phyloP scores from a whole-genome alignment of 2,113 vertebrate genomes.

The Ceyx margarethae region DNA sequence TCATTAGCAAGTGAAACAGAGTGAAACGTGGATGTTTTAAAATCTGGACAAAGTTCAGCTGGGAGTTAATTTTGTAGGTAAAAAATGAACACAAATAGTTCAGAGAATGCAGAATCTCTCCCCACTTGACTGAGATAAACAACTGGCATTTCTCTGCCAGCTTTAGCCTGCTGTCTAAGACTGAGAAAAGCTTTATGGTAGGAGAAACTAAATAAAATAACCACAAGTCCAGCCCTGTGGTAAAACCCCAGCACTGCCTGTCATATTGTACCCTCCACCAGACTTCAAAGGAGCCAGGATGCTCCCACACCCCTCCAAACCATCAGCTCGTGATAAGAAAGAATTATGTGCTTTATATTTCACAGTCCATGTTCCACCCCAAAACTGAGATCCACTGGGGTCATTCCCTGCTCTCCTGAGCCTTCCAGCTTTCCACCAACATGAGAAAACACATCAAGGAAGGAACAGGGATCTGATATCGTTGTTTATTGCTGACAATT shows the following conservation, averaged over 20 bases:
- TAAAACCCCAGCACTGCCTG: background rate
- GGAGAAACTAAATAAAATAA: background rate
- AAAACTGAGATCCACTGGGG: background rate
- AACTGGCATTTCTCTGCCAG: background rate
- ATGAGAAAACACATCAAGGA: background rate
- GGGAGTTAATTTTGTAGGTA: background rate
- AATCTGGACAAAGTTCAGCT: background rate
- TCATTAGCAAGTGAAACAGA: background rate
- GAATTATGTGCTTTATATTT: background rate
- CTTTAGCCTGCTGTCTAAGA: background rate
- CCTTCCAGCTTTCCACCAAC: background rate
- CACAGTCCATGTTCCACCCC: rapidly evolving
- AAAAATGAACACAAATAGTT: background rate
- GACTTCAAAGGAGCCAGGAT: background rate
- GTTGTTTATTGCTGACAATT: background rate
- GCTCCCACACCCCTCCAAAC: background rate
- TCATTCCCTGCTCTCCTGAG: background rate
- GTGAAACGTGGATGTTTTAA: background rate
- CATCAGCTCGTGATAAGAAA: background rate
- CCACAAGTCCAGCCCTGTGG: background rate
- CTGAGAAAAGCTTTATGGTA: background rate
- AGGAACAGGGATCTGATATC: background rate
- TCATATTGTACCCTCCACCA: background rate
- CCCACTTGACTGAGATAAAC: background rate
- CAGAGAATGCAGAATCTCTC: background rate